Evolutionary conservation across 1,140 invertebrate genomes (phyloP), one percentile per base, ranked within the genome.

Genomic region (Chelonus insularis): DNA sequence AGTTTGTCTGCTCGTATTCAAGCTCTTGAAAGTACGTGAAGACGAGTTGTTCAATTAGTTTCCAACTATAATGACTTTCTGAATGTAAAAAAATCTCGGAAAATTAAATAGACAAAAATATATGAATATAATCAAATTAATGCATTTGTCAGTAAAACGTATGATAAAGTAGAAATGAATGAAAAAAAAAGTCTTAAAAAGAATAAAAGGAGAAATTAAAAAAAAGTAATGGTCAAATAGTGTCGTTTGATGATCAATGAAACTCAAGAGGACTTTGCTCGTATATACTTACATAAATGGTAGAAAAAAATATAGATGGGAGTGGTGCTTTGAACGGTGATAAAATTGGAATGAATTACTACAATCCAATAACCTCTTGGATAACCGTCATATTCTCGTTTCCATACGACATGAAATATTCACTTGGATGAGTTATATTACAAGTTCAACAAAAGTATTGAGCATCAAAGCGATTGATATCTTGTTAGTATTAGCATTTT

Each of bases 291-390:
- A 12, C 20, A 50, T 50, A 50, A 12, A 25, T 20, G 43, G 9
- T 4, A n/a, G 25, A 7, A n/a, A 52, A 6, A 37, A 37, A n/a
- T 36, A 32, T 36, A 16, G 29, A 50, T 36, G 50, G 50, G 50
- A 36, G 50, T 52, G 50, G 50, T 14, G 7, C 29, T 36, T 52
- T 32, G 23, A 52, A n/a, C 25, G n/a, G 4, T 29, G n/a, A 52
- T 52, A 52, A 52, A 52, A 52, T 52, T 52, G n/a, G 9, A 52
- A 52, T 52, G 32, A 52, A 52, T 52, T 52, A 52, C 32, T n/a
- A 18, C 43, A 16, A 45, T 34, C 14, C 32, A 18, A 34, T 29
- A 51, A 32, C 18, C 25, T 20, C 48, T n/a, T n/a, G n/a, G n/a
- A n/a, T n/a, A n/a, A 39, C 37, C 14, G 37, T n/a, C 9, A 0